Evolutionary conservation across 2,888 invertebrate genomes (phyloP).

Genomic region (Pocota personata): DNA sequence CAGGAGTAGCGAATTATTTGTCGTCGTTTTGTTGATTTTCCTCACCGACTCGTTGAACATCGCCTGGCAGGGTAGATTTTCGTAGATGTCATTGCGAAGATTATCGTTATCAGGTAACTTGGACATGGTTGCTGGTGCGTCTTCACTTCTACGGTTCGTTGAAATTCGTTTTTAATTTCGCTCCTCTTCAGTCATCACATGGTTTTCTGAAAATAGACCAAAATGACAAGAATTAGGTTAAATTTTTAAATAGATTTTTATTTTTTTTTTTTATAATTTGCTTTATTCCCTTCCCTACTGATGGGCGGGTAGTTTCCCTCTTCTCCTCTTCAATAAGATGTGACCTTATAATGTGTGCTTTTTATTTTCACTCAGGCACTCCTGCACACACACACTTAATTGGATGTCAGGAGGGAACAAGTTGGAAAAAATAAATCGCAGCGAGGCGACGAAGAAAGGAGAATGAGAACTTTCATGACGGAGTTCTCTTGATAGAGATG

Average conservation of each 20-base stretch:
- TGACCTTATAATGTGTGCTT: slow-evolving; percentile 46
- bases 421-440: slow-evolving; percentile 38
- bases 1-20: slow-evolving; percentile 76
- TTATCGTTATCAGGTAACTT: slow-evolving; percentile 82
- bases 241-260: slow-evolving; percentile 23
- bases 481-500: slow-evolving; percentile 41
- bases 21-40: slow-evolving; percentile 80
- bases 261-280: background rate
- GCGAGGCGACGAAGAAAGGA: slow-evolving; percentile 1
- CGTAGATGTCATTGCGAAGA: slow-evolving; percentile 82
- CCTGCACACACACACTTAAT: slow-evolving; percentile 31
- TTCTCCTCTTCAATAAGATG: background rate
- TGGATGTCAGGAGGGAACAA: slow-evolving; percentile 1
- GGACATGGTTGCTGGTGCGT: slow-evolving; percentile 77
- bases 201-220: slow-evolving; percentile 57
- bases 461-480: slow-evolving; percentile 27
- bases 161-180: slow-evolving; percentile 11
- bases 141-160: background rate
- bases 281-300: slow-evolving; percentile 1
- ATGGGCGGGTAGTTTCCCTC: background rate
- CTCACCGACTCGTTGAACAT: slow-evolving; percentile 83
- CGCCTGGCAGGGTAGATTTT: slow-evolving; percentile 82
- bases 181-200: slow-evolving; percentile 46
- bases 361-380: slow-evolving; percentile 28
- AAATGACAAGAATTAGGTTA: slow-evolving; percentile 41